Evolutionary conservation across 1,140 invertebrate species (phyloP).

Genomic region (Lethocerus indicus): DNA sequence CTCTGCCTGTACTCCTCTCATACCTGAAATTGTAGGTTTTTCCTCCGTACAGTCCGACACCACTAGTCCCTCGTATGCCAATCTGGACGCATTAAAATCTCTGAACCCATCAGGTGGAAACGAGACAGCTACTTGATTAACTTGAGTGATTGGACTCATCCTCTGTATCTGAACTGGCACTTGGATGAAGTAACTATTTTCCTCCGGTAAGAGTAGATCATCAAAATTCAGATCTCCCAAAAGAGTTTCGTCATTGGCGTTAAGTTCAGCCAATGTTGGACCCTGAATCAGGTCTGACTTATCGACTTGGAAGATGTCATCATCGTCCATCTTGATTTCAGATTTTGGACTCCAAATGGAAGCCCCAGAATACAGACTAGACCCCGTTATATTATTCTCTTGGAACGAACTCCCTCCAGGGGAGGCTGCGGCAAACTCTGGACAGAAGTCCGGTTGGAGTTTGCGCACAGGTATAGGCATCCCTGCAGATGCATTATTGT

Average conservation of each 20-base stretch:
- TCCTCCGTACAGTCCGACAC: no score
- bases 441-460: slow-evolving; percentile 25
- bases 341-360: slow-evolving; percentile 33
- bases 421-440: slow-evolving; percentile 22
- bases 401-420: slow-evolving; percentile 28
- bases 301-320: slow-evolving; percentile 79
- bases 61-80: no score
- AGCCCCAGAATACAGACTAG: slow-evolving; percentile 28
- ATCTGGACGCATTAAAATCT: no score
- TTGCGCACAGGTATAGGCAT: slow-evolving; percentile 35
- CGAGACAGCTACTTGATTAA: slow-evolving; percentile 12
- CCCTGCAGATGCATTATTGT: slow-evolving; percentile 29
- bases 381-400: slow-evolving; percentile 23
- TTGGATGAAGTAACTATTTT: slow-evolving; percentile 28
- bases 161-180: slow-evolving; percentile 1
- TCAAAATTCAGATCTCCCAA: slow-evolving; percentile 72
- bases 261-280: slow-evolving; percentile 72
- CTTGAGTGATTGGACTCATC: neutral
- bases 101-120: slow-evolving; percentile 19
- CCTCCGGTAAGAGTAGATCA: slow-evolving; percentile 57
- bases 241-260: slow-evolving; percentile 61
- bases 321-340: slow-evolving; percentile 58
- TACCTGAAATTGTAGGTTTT: no score
- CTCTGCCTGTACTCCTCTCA: neutral
- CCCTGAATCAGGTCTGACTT: slow-evolving; percentile 68